Evolutionary conservation across 1,140 invertebrate species (phyloP), one percentile per base, ranked within the genome.

Genomic region (Drosophila tropicalis): DNA sequence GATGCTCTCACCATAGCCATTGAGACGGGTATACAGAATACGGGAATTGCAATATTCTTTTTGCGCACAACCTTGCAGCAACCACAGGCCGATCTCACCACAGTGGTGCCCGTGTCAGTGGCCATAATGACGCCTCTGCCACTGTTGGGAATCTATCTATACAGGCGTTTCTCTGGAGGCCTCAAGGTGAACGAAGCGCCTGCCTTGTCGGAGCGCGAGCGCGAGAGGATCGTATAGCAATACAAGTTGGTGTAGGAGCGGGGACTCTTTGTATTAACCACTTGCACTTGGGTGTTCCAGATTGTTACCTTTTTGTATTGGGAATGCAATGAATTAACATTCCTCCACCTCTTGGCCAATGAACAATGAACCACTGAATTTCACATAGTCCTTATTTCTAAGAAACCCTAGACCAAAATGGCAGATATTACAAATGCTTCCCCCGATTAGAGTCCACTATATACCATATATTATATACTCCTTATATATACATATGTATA

Each of bases 1-100:
- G 96, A 98, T 85, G 93, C 95, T 6, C 93, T 98, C 1, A 97
- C 98, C 2, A 98, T 99, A 79, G 95, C 96, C 5, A 96, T 99
- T 67, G 98, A 99, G 93, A 98, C 97, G 13, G 98, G 98, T 44
- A 95, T 99, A 62, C 98, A 99, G 93, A 99, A 99, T 93, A 98
- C 98, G 0, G 98, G 98, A 17, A 97, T 98, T 73, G 94, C 97
- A 0, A 98, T 98, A 51, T 89, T 89, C 79, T 96, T 98, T 89
- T 92, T 99, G 62, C 92, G 98, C 15, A 93, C 95, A 64, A 66
- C 86, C 1, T 95, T 91, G 94, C 95, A 47, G 5, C 95, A 96
- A 82, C 96, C 96, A 5, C 94, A 95, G 76, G 95, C 95, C 1
- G 96, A 97, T 93, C 92, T 97, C 29, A 97, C 96, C n/a, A 97